phyloP scores from a whole-genome alignment of 2,797 vertebrate species.

The Ctenopoma multispine region DNA sequence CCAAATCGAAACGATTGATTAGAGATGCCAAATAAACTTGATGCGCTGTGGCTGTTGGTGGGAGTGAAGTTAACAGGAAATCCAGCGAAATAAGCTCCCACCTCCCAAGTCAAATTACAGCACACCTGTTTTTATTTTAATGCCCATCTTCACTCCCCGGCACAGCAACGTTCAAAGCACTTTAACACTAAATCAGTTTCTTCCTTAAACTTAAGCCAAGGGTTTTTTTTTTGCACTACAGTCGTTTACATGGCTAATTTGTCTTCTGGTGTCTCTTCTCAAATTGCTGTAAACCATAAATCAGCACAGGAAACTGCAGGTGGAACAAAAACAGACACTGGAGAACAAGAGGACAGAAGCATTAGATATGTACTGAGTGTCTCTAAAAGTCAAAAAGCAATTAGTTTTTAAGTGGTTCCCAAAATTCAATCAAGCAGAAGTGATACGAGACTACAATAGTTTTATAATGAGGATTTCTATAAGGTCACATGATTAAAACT shows the following conservation, averaged over 20 bases:
- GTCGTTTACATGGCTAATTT: conserved; percentile 11
- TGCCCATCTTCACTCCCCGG: background rate
- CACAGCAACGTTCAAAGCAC: background rate
- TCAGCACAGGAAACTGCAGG: conserved; percentile 61
- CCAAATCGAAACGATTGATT: conserved; percentile 50
- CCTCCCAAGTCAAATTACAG: no score
- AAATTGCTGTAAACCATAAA: conserved; percentile 66
- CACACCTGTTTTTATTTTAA: conserved; percentile 24
- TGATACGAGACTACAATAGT: background rate
- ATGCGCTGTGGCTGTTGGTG: conserved; percentile 13
- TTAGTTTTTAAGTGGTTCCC: conserved; percentile 23
- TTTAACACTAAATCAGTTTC: background rate
- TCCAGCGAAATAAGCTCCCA: no score
- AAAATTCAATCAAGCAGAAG: conserved; percentile 8
- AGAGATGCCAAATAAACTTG: conserved; percentile 44
- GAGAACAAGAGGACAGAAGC: conserved; percentile 49
- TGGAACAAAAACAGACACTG: conserved; percentile 58
- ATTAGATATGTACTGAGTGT: conserved; percentile 17
- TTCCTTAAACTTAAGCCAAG: background rate
- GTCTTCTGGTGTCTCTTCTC: conserved; percentile 46
- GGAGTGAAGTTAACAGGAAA: conserved; percentile 10
- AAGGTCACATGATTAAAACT: background rate
- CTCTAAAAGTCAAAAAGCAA: conserved; percentile 23
- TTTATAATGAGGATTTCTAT: background rate
- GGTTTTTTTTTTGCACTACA: background rate